These are phyloP conservation scores for Hylaeus anthracinus DNA, from an alignment of 1,140 invertebrate species.

Conservation along the genomic window DNA sequence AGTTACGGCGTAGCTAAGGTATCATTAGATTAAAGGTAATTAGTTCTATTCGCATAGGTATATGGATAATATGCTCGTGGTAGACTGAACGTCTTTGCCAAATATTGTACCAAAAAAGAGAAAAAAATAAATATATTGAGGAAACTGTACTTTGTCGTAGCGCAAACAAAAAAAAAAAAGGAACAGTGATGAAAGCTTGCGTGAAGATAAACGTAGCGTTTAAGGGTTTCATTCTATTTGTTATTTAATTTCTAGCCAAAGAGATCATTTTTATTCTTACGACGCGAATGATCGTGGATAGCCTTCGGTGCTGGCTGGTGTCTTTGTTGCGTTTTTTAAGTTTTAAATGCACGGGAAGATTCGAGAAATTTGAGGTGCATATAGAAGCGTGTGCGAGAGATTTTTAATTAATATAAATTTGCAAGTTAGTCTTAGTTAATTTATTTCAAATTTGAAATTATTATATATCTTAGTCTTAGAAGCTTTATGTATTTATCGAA, in stretches of 20 bases:
- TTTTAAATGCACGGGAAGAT: neutral
- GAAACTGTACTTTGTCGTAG: constrained; percentile 52
- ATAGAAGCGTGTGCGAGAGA: neutral
- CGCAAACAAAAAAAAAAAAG: constrained; percentile 40
- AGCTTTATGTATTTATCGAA: too few species aligned
- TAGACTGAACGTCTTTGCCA: constrained; percentile 43
- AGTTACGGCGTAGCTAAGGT: constrained; percentile 48
- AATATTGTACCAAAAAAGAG: constrained; percentile 42
- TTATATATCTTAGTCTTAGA: too few species aligned
- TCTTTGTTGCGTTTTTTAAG: neutral
- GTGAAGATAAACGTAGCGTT: neutral
- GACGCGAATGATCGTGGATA: constrained; percentile 13
- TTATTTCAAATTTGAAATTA: too few species aligned
- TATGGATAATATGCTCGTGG: constrained; percentile 46
- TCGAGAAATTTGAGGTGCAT: too few species aligned
- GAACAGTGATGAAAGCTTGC: constrained; percentile 14
- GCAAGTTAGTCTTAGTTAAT: too few species aligned
- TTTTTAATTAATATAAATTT: too few species aligned
- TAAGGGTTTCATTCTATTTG: constrained; percentile 19
- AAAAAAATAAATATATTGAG: neutral
- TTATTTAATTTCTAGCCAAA: constrained; percentile 53
- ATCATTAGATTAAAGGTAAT: constrained; percentile 62
- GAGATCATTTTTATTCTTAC: constrained; percentile 21
- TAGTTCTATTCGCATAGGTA: constrained; percentile 56
- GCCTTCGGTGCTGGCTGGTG: neutral